Base-by-base conservation (phyloP, 2,113 vertebrate genomes). In the Oncorhynchus mykiss region DNA sequence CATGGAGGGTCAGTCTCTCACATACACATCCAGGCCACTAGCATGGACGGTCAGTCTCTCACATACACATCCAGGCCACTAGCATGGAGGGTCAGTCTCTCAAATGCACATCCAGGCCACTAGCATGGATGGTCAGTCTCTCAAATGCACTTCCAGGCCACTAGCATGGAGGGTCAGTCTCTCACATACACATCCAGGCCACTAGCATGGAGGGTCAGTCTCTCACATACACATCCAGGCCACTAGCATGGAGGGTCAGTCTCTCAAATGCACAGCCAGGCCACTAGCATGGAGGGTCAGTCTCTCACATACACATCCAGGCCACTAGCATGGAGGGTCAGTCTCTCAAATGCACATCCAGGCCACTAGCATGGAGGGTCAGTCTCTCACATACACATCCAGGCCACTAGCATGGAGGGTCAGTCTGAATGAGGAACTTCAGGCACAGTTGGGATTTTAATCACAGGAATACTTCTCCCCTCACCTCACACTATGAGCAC, bases 401-500 rank as follows among this genome's bases (percentile, higher is more conserved):
- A 16, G 49, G 49, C 49, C 14, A 16, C 49, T 14, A 51, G 12
- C 34, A 39, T 39, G 34, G 34, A 51, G 4, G 51, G 51, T 18
- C 14, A 54, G 51, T 54, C 51, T 54, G 49, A 54, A 22, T 2
- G n/a, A 51, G 29, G 24, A 78, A 72, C 64, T 73, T 59, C 67
- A 60, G 86, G 76, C 75, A 76, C 83, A 87, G 78, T 87, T 88
- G 82, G 82, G 74, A 86, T 85, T 82, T 67, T 71, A 81, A 88
- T 85, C 78, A 86, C 34, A 71, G 60, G 69, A 70, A 59, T 70
- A 60, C 51, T 79, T 68, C 39, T 29, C 73, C 29, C 73, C 74
- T 70, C 76, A 70, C 71, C 34, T 81, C 79, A 87, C 70, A 73
- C 71, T 65, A 73, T 72, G 71, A 77, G 72, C 71, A 45, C 39